Evolutionary conservation across 2,113 vertebrate genomes (phyloP).

Genomic region (Eretmodus cyanostictus): DNA sequence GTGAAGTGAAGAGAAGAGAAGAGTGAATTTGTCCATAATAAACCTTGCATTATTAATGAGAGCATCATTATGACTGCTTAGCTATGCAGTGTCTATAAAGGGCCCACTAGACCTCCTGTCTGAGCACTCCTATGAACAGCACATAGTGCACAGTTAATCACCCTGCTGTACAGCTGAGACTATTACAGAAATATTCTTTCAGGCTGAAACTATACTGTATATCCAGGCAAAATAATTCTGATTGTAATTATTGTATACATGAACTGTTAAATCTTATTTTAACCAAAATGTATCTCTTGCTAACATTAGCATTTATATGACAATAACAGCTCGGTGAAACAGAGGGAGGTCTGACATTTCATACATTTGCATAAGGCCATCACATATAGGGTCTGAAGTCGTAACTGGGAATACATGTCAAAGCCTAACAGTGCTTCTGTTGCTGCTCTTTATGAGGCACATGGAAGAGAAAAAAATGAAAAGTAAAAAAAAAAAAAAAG

Average conservation of each 20-base stretch:
- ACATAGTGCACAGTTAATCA: slow-evolving; percentile 27
- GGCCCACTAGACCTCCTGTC: slow-evolving; percentile 11
- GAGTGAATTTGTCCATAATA: slow-evolving; percentile 7
- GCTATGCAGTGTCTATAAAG: slow-evolving; percentile 25
- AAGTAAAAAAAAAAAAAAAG: neutral
- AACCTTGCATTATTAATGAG: slow-evolving; percentile 46
- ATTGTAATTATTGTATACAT: neutral
- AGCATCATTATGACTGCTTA: slow-evolving; percentile 45
- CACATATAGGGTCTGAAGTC: neutral
- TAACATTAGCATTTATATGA: neutral
- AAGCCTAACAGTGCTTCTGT: neutral
- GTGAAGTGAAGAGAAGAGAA: neutral
- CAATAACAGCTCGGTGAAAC: neutral
- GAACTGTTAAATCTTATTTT: neutral
- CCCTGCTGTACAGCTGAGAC: neutral
- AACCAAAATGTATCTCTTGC: neutral
- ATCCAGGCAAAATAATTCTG: neutral
- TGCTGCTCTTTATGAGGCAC: neutral
- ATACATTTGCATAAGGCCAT: neutral
- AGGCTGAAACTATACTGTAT: neutral
- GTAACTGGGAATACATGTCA: neutral
- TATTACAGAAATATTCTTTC: neutral
- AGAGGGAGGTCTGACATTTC: neutral
- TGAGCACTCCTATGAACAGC: slow-evolving; percentile 5
- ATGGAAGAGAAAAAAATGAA: slow-evolving; percentile 17